A percentile compares a stretch with the other conserved stretches of the same genome.
These are phyloP conservation scores for Rana temporaria DNA, from an alignment of 2,113 vertebrate species.

Conservation along the genomic window DNA sequence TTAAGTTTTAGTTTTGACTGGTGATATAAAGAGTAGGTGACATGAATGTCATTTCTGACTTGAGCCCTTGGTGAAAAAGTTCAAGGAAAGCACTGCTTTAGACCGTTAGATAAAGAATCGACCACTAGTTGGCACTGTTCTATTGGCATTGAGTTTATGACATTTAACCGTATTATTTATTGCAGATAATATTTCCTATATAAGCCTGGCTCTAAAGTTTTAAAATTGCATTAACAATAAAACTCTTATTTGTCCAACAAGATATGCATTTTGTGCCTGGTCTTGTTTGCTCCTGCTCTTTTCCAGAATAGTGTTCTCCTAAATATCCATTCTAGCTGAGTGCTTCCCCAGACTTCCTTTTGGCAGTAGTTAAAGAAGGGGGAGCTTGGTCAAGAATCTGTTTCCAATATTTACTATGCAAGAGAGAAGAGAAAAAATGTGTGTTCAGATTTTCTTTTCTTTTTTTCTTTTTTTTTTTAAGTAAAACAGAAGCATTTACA, in stretches of 20 bases:
- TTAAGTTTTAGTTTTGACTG: too few relatives aligned
- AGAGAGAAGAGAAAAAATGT: conserved; percentile 55
- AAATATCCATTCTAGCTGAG: conserved; percentile 56
- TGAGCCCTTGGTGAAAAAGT: too few relatives aligned
- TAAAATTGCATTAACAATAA: too few relatives aligned
- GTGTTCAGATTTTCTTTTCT: conserved; percentile 38
- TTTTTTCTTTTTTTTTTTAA: conserved; percentile 28
- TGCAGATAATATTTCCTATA: background rate
- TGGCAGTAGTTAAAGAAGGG: conserved; percentile 52
- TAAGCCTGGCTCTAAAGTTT: too few relatives aligned
- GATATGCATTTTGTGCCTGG: conserved; percentile 20
- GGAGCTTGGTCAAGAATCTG: conserved; percentile 54
- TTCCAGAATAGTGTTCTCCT: conserved; percentile 57
- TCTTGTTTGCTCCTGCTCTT: conserved; percentile 42
- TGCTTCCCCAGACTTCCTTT: conserved; percentile 58
- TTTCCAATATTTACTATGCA: conserved; percentile 59
- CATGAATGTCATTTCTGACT: too few relatives aligned
- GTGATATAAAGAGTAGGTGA: too few relatives aligned
- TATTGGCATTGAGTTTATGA: background rate
- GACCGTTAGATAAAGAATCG: background rate
- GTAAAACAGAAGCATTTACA: conserved; percentile 57
- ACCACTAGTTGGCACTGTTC: conserved; percentile 32
- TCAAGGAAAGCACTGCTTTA: background rate
- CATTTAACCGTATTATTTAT: background rate
- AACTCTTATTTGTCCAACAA: background rate